Conservation (phyloP, 2,113 vertebrate species). For the Notothenia rossii region DNA sequence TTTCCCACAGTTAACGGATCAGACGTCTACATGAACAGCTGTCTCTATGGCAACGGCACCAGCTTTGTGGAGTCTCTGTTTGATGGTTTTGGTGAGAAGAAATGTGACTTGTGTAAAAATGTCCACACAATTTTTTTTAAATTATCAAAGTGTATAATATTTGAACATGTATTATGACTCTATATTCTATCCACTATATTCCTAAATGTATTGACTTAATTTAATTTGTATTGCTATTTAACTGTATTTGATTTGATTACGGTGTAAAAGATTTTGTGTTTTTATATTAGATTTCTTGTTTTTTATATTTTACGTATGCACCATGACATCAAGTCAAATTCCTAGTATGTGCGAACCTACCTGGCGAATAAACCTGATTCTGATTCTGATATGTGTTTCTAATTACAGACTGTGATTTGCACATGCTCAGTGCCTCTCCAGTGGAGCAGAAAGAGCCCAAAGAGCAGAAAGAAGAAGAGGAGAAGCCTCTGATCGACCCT, state of each 20-base stretch:
- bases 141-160: neutral
- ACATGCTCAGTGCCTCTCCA: slow-evolving; percentile 90
- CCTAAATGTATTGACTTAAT: neutral
- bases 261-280: no score
- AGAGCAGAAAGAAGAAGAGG: slow-evolving; percentile 83
- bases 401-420: slow-evolving; percentile 91
- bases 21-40: slow-evolving; percentile 94
- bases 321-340: no score
- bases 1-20: slow-evolving; percentile 86
- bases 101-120: neutral
- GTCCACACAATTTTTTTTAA: neutral
- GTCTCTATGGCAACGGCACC: slow-evolving; percentile 92
- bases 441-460: slow-evolving; percentile 90
- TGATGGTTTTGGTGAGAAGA: slow-evolving; percentile 92
- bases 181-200: no score
- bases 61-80: slow-evolving; percentile 99
- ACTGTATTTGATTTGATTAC: no score
- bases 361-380: no score
- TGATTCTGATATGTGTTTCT: neutral
- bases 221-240: no score
- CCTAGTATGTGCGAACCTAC: no score
- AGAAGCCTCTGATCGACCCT: slow-evolving; percentile 48
- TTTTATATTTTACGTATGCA: no score
- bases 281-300: no score
- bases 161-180: neutral